Evolutionary conservation across 2,797 vertebrate species (phyloP), one percentile per base, ranked within the genome.

Genomic region (Poeciliopsis gracilis): DNA sequence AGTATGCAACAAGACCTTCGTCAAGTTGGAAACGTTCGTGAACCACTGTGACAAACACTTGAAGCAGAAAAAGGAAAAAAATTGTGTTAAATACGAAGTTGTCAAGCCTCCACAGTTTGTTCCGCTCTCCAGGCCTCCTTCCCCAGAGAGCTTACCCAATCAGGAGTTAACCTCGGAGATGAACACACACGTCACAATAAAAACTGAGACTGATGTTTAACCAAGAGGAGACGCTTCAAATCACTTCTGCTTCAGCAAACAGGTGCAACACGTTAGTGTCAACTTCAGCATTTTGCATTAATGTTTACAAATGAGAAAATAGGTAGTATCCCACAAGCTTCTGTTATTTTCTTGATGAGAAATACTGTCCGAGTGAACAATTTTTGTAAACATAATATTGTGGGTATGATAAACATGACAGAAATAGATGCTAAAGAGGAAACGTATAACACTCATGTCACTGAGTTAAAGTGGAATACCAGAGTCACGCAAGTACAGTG

Each of bases 1-100:
- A 82, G 90, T 96, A 77, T 96, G 96, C 93, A 95, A 94, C 86
- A 71, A 75, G 84, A 93, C 92, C 0, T 94, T 95, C 3, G 91
- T 91, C 38, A 88, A 93, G 79, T 87, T 96, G 88, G 90, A 90
- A 28, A 89, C 91, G 23, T 95, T 96, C 78, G 91, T 94, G 66
- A 95, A 89, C 45, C 95, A 94, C 76, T 94, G 95, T 59, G 90
- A 89, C 43, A 95, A 93, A 73, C 95, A 95, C 81, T 87, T 91
- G 78, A 83, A 81, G 81, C 91, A 94, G 82, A 93, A 93, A 73
- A 90, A 78, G 70, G 91, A 86, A 1, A 88, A 91, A 75, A 87
- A 49, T 53, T 81, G 86, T 11, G 82, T 11, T 0, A 86, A 92
- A 69, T 88, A 87, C 25, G 92, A 89, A 81, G 93, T 95, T 7